A percentile compares a stretch with the other conserved stretches of the same genome.
These are phyloP conservation scores for Benthosema pterotum DNA, from an alignment of 2,797 vertebrate species.

Conservation along the genomic window DNA sequence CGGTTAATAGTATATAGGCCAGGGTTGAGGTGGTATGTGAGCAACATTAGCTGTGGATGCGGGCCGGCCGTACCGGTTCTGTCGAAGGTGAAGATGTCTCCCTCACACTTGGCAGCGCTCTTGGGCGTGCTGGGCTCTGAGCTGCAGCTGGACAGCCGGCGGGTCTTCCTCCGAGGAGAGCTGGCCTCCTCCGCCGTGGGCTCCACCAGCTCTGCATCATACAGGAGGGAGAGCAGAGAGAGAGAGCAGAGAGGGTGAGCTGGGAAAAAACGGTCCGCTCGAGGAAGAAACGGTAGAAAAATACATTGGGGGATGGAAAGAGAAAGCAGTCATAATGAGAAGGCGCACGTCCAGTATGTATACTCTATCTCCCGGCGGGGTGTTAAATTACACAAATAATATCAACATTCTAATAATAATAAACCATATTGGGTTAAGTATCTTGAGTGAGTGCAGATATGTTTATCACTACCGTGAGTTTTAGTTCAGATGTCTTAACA, in stretches of 20 bases:
- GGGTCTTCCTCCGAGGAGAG: slow-evolving; percentile 90
- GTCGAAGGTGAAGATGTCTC: slow-evolving; percentile 94
- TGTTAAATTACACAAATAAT: too few relatives aligned
- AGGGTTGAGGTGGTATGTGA: not conserved
- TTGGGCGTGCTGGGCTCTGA: slow-evolving; percentile 94
- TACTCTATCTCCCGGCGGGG: too few relatives aligned
- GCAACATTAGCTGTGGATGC: not conserved
- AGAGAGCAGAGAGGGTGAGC: not conserved
- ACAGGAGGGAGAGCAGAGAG: too few relatives aligned
- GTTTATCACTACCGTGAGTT: too few relatives aligned
- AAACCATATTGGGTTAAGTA: too few relatives aligned
- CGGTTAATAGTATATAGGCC: not conserved
- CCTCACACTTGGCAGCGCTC: slow-evolving; percentile 93
- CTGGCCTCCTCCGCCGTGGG: slow-evolving; percentile 85
- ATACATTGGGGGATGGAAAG: not conserved
- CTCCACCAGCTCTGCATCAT: slow-evolving; percentile 90
- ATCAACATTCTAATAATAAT: not conserved
- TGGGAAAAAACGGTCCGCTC: not conserved
- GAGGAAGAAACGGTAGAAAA: not conserved
- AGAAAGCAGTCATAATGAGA: not conserved
- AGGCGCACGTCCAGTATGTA: not conserved
- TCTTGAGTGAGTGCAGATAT: too few relatives aligned
- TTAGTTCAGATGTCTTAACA: too few relatives aligned
- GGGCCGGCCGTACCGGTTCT: slow-evolving; percentile 75
- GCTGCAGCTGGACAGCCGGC: slow-evolving; percentile 90